Conservation (phyloP, 2,113 vertebrate species). For the Lepidothrix coronata region DNA sequence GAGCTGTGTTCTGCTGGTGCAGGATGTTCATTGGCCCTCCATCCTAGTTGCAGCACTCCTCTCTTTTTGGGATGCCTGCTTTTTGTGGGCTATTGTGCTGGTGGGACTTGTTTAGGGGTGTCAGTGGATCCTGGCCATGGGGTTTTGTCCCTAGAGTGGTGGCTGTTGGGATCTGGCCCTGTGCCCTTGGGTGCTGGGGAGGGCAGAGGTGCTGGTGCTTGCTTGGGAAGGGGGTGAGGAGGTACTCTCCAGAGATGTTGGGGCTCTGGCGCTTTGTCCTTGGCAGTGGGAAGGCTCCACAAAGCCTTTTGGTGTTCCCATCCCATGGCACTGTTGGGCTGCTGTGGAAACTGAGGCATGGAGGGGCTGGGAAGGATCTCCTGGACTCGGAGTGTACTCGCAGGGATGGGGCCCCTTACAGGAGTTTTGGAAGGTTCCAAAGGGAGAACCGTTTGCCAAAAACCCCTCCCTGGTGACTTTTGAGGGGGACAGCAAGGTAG, state of each 20-base stretch:
- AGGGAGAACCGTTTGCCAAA: background rate
- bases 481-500: background rate
- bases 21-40: background rate
- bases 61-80: background rate
- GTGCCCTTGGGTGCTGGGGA: background rate
- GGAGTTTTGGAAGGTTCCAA: background rate
- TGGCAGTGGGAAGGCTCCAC: background rate
- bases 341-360: background rate
- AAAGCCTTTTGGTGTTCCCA: background rate
- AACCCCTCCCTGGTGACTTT: background rate
- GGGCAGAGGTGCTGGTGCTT: background rate
- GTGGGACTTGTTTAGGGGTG: background rate
- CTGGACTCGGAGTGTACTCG: background rate
- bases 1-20: background rate
- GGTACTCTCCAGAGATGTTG: fast-evolving
- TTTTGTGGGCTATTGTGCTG: background rate
- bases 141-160: background rate
- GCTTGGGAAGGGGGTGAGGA: background rate
- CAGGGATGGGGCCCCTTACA: background rate
- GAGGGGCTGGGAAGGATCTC: background rate
- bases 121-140: fast-evolving
- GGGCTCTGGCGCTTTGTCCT: background rate
- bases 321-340: background rate
- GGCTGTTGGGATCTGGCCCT: background rate
- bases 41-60: background rate